These are phyloP conservation scores for Lepidurus arcticus DNA, from an alignment of 1,140 invertebrate species.

Conservation along the genomic window DNA sequence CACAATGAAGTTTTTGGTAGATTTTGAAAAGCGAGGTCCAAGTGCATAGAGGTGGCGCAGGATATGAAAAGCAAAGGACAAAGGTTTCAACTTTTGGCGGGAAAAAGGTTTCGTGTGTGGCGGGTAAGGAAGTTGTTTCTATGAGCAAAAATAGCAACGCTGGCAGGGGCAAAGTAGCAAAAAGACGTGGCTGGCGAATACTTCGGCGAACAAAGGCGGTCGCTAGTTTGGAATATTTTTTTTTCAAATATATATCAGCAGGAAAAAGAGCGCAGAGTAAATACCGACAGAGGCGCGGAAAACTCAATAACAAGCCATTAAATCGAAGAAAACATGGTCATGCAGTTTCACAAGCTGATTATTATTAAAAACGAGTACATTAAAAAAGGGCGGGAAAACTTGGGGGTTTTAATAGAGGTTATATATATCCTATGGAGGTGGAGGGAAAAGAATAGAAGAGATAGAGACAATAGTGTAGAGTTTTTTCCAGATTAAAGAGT, in stretches of 20 bases:
- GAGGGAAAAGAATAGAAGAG: neutral
- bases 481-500: neutral
- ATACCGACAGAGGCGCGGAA: conserved; percentile 13
- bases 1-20: conserved; percentile 16
- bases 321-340: conserved; percentile 7
- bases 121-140: neutral
- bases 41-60: conserved; percentile 8
- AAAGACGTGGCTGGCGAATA: neutral
- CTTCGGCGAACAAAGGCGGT: conserved; percentile 16
- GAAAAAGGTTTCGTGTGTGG: too few relatives aligned
- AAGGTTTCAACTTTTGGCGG: neutral
- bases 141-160: conserved; percentile 22
- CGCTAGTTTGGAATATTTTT: neutral
- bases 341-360: conserved; percentile 21
- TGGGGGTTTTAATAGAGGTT: neutral
- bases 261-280: conserved; percentile 19
- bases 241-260: neutral
- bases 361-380: conserved; percentile 20
- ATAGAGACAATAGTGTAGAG: neutral
- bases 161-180: conserved; percentile 18
- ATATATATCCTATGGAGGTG: neutral
- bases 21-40: conserved; percentile 7
- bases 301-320: conserved; percentile 19
- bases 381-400: neutral
- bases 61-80: conserved; percentile 27